Conservation (phyloP, 2,888 invertebrate species). For the Callimorpha dominula region DNA sequence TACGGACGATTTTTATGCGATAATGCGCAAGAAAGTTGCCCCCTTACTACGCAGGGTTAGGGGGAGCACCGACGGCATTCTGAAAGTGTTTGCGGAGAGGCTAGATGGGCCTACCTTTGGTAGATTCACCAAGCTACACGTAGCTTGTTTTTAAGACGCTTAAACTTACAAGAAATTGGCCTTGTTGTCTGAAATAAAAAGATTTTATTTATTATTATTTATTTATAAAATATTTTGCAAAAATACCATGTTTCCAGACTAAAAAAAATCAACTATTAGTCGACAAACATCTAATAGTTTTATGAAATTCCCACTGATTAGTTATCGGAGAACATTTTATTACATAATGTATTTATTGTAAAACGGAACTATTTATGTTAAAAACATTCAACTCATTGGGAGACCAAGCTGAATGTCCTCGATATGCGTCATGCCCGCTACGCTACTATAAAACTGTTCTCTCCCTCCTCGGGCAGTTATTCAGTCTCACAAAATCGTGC, state of each 20-base stretch:
- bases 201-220: no score
- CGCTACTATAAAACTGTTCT: conserved; percentile 63
- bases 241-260: neutral
- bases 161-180: no score
- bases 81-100: no score
- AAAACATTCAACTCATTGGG: conserved; percentile 8
- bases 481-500: conserved; percentile 56
- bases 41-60: no score
- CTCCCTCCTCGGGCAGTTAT: conserved; percentile 69
- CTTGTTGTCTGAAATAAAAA: no score
- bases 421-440: conserved; percentile 60
- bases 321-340: neutral
- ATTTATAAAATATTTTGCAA: no score
- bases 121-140: no score
- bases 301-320: neutral
- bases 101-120: no score
- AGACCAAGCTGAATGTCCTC: conserved; percentile 54
- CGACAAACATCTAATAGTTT: neutral
- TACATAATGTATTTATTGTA: conserved; percentile 3
- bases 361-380: neutral
- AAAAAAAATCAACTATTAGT: neutral
- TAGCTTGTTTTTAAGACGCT: no score
- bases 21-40: no score
- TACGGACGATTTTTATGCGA: no score
- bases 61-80: no score